phyloP scores from a whole-genome alignment of 2,888 invertebrate genomes.

The Yponomeuta sedellus region DNA sequence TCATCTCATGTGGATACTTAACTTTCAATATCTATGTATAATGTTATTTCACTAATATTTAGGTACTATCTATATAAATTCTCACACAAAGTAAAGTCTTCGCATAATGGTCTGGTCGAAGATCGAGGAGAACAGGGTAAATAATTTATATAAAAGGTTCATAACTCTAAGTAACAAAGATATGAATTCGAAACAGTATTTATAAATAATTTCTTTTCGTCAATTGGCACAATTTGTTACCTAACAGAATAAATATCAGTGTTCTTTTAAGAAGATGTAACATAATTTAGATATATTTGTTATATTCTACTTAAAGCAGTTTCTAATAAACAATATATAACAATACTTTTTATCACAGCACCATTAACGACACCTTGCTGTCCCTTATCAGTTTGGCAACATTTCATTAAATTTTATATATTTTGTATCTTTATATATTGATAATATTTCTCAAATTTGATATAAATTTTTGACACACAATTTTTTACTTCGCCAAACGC shows the following conservation, averaged over 20 bases:
- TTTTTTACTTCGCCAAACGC: constrained; percentile 20
- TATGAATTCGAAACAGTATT: background rate
- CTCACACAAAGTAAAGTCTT: too few species aligned
- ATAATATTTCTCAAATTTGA: background rate
- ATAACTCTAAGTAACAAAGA: too few species aligned
- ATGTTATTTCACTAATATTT: too few species aligned
- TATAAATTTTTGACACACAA: background rate
- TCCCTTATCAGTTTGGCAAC: constrained; percentile 43
- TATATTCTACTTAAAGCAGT: constrained; percentile 34
- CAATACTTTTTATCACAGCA: constrained; percentile 61
- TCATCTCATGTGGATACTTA: too few species aligned
- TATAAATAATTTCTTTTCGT: background rate
- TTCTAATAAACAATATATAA: constrained; percentile 39
- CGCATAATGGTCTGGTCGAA: too few species aligned
- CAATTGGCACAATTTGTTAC: background rate
- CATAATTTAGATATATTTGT: constrained; percentile 29
- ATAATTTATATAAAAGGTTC: too few species aligned
- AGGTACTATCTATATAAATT: too few species aligned
- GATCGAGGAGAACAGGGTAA: too few species aligned
- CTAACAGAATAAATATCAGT: background rate
- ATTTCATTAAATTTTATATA: constrained; percentile 32
- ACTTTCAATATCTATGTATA: too few species aligned
- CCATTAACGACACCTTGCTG: constrained; percentile 48
- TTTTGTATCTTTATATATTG: constrained; percentile 17
- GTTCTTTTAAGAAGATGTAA: background rate